Evolutionary conservation across 92 coral and sea anemone species (phyloP).

Genomic region (Palythoa caribaeorum): DNA sequence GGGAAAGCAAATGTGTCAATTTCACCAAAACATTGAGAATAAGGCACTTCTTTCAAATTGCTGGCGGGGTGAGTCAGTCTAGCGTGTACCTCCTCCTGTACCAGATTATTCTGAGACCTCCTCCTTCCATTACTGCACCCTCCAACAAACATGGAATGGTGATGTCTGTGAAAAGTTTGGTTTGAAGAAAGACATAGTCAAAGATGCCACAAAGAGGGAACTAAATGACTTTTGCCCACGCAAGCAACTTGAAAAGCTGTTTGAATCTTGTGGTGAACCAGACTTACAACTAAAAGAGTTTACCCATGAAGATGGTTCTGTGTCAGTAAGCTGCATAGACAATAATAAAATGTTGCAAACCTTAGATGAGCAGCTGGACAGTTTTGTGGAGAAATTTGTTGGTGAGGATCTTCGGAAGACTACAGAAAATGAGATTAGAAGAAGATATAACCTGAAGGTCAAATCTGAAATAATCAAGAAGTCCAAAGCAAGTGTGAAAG

Average conservation of each 20-base stretch:
- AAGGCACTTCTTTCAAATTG: constrained; percentile 26
- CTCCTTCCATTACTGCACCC: constrained; percentile 51
- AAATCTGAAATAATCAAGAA: constrained; percentile 17
- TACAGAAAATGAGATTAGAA: constrained; percentile 12
- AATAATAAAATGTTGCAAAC: neutral
- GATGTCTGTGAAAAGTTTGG: constrained; percentile 40
- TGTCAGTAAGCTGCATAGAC: constrained; percentile 10
- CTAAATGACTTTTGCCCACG: constrained; percentile 55
- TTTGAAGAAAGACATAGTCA: constrained; percentile 14
- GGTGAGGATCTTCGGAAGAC: constrained; percentile 24
- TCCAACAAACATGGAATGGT: constrained; percentile 14
- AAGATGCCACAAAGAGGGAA: constrained; percentile 24
- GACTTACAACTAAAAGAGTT: constrained; percentile 9
- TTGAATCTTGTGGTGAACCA: constrained; percentile 56
- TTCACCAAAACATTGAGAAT: constrained; percentile 21
- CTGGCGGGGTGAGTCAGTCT: constrained; percentile 30
- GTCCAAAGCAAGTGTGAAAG: constrained; percentile 25
- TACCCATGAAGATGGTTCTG: constrained; percentile 7
- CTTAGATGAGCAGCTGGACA: neutral
- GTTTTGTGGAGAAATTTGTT: neutral
- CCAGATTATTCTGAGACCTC: constrained; percentile 35
- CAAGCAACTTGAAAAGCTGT: constrained; percentile 58
- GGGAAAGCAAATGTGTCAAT: constrained; percentile 33
- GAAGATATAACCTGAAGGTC: constrained; percentile 10
- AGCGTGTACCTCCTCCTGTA: constrained; percentile 31